These are phyloP conservation scores for Melanotaenia trifasciata DNA, from an alignment of 2,797 vertebrate species.

Conservation along the genomic window DNA sequence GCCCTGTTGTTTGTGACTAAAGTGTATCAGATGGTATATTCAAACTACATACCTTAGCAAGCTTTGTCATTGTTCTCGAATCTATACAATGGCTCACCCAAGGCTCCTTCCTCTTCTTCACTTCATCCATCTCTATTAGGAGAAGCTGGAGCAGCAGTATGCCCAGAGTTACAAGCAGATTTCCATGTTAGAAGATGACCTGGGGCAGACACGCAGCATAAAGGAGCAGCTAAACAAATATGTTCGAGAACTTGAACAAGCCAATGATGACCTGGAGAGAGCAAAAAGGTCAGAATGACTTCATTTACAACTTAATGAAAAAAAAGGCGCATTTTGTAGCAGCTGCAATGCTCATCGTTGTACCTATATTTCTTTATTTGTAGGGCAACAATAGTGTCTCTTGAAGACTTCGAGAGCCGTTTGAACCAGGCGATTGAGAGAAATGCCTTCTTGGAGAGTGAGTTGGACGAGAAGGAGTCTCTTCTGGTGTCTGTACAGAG, in stretches of 20 bases:
- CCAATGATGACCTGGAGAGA: conserved; percentile 97
- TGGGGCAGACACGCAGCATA: conserved; percentile 94
- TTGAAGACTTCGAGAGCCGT: conserved; percentile 98
- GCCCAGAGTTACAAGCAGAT: conserved; percentile 98
- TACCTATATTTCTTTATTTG: conserved; percentile 29
- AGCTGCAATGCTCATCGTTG: neutral
- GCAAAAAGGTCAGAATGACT: conserved; percentile 90
- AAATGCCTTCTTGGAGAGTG: conserved; percentile 98
- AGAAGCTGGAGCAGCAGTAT: conserved; percentile 96
- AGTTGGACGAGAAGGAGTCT: conserved; percentile 98
- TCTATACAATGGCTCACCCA: neutral
- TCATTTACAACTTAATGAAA: neutral
- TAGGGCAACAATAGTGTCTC: conserved; percentile 97
- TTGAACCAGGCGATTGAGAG: conserved; percentile 98
- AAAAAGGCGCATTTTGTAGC: neutral
- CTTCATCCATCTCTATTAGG: conserved; percentile 77
- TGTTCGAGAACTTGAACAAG: conserved; percentile 95
- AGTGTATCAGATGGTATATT: conserved; percentile 1
- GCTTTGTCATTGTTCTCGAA: conserved; percentile 3
- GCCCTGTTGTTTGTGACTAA: conserved; percentile 5
- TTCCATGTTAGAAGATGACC: conserved; percentile 93
- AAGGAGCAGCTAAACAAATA: conserved; percentile 98
- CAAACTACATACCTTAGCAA: neutral
- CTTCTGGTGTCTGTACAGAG: conserved; percentile 96
- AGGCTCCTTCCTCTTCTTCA: conserved; percentile 5